A percentile compares a stretch with the other conserved stretches of the same genome.
These are phyloP conservation scores for Axea sp. DNA, from an alignment of 2,888 invertebrate genomes.

Conservation along the genomic window DNA sequence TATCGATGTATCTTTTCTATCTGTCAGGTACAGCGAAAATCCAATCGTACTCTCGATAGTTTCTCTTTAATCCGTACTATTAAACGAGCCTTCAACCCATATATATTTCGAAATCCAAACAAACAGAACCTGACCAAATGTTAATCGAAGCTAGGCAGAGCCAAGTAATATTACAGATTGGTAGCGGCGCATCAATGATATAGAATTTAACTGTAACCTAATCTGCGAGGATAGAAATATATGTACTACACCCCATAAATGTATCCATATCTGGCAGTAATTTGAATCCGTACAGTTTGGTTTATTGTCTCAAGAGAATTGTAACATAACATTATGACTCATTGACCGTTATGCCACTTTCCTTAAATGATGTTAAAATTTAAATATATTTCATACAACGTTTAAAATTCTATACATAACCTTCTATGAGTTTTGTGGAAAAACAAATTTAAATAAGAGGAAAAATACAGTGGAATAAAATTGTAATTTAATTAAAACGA, in stretches of 20 bases:
- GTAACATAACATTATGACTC: conserved; percentile 65
- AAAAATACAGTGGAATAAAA: too few relatives aligned
- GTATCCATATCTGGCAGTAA: conserved; percentile 64
- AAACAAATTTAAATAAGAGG: too few relatives aligned
- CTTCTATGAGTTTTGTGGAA: too few relatives aligned
- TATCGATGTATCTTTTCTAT: too few relatives aligned
- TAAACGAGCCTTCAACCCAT: conserved; percentile 14
- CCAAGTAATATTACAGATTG: conserved; percentile 9
- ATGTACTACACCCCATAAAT: conserved; percentile 62
- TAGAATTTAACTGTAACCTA: conserved; percentile 62
- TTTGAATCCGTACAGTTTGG: conserved; percentile 55
- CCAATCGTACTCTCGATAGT: background rate
- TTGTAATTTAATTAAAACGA: too few relatives aligned
- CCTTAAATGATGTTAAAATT: conserved; percentile 6
- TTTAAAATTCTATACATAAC: too few relatives aligned
- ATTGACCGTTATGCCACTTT: conserved; percentile 53
- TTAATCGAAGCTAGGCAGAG: conserved; percentile 28
- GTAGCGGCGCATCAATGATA: conserved; percentile 38
- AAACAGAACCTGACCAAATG: conserved; percentile 13
- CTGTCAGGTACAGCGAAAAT: too few relatives aligned
- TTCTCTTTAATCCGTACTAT: conserved; percentile 12
- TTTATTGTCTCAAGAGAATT: conserved; percentile 66
- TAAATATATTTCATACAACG: background rate
- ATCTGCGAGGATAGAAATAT: conserved; percentile 67
- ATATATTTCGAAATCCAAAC: conserved; percentile 23